Conservation (phyloP, 2,113 vertebrate genomes). For the Podocnemis expansa region DNA sequence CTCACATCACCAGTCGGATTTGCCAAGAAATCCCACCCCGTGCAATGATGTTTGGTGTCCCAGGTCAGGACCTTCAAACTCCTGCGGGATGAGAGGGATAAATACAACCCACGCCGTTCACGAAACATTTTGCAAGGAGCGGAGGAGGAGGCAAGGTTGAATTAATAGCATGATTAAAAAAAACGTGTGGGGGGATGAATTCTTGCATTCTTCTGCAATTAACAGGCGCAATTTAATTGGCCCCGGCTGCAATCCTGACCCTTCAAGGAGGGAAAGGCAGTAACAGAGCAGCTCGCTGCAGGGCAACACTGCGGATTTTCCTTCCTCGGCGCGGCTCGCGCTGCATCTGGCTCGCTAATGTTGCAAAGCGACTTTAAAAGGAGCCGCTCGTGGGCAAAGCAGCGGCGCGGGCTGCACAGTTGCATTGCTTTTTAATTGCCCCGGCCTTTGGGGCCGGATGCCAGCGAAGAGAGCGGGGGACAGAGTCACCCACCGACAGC, state of each 20-base stretch:
- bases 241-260: neutral
- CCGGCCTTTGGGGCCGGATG: too few relatives aligned
- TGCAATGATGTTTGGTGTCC: slow-evolving; percentile 35
- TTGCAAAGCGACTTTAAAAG: too few relatives aligned
- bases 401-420: too few relatives aligned
- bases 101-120: neutral
- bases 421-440: too few relatives aligned
- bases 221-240: neutral
- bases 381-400: too few relatives aligned
- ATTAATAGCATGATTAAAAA: neutral
- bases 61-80: slow-evolving; percentile 36
- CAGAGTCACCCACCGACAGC: too few relatives aligned
- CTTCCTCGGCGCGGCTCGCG: too few relatives aligned
- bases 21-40: slow-evolving; percentile 27
- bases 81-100: slow-evolving; percentile 51
- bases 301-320: too few relatives aligned
- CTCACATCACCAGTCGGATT: slow-evolving; percentile 37
- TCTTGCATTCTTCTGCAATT: neutral
- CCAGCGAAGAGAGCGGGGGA: too few relatives aligned
- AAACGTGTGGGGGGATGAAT: neutral
- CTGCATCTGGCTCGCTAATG: too few relatives aligned
- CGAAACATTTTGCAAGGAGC: neutral
- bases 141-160: neutral
- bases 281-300: too few relatives aligned
- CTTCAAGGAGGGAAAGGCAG: too few relatives aligned